Evolutionary conservation across 1,140 invertebrate genomes (phyloP), one percentile per base, ranked within the genome.

Genomic region (Pseudoatta argentina): DNA sequence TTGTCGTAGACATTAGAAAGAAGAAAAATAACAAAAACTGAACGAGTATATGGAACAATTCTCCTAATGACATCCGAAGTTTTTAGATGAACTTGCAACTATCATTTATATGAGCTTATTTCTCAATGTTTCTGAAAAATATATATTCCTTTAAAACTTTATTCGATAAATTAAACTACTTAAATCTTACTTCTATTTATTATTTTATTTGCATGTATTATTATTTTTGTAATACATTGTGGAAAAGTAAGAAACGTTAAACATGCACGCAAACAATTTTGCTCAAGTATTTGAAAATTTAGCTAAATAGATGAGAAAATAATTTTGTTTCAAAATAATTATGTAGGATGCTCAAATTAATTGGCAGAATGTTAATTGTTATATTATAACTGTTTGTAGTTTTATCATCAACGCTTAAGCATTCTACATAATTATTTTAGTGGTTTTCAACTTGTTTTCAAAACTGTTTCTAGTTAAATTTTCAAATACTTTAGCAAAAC

Each of bases 1-100:
- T 10, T 72, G 12, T 34, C 12, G 14, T 30, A 21, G 21, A 34
- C 67, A 82, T 82, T 73, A 82, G 39, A 18, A 59, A 82, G 34
- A 73, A 73, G 79, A 82, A 72, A 82, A 72, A 18, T 73, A 55
- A 21, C 53, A 12, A 4, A 21, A 27, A n/a, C 27, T 48, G 21
- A 55, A 81, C 34, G 44, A 53, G 18, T 24, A 61, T 51, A 51
- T 7, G 12, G 16, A 57, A 73, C 18, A 59, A 44, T 48, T 34
- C 10, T 6, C 21, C 4, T 55, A 71, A 3, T 3, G 10, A 57
- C 10, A 55, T 18, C 7, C 27, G 8, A 21, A 72, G 61, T 24
- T 72, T 44, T 30, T 24, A 7, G 34, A 48, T 18, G 34, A 59
- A 18, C 18, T 57, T 16, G 3, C 5, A 1, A 59, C 4, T 27